Conservation (phyloP, 2,113 vertebrate genomes). For the Gnathonemus longibarbis region DNA sequence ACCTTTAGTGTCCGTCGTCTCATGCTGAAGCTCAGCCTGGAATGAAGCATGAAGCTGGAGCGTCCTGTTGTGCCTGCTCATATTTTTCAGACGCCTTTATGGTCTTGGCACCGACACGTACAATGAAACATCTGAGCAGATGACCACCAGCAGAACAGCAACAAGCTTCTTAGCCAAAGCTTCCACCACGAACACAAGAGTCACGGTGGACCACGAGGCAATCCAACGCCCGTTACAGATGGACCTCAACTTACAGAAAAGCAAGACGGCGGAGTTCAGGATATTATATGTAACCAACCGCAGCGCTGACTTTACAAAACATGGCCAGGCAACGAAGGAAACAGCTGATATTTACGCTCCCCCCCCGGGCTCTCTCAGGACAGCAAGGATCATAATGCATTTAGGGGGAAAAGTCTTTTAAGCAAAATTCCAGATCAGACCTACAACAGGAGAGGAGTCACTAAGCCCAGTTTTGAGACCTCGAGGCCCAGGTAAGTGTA, state of each 20-base stretch:
- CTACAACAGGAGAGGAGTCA: not conserved
- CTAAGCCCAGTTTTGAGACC: conserved; percentile 8
- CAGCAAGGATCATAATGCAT: not conserved
- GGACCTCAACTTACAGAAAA: not conserved
- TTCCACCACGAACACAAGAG: not conserved
- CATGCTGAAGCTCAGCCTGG: not conserved
- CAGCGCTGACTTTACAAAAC: not conserved
- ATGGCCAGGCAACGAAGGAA: not conserved
- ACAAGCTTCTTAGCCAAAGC: not conserved
- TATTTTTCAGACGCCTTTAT: not conserved
- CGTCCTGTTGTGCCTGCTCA: not conserved
- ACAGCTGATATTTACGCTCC: not conserved
- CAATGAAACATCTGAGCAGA: not conserved
- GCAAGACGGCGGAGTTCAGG: not conserved
- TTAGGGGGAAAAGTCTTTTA: not conserved
- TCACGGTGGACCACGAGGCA: not conserved
- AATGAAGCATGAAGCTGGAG: not conserved
- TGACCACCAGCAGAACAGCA: not conserved
- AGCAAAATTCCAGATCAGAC: not conserved
- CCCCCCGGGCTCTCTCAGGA: not conserved
- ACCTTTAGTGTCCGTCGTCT: not conserved
- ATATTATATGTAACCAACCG: conserved; percentile 8
- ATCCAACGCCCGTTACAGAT: not conserved
- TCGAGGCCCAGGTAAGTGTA: not conserved
- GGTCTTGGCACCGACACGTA: not conserved